A percentile compares a stretch with the other conserved stretches of the same genome.
phyloP scores from a whole-genome alignment of 2,888 invertebrate species.

The Fabriciana adippe region DNA sequence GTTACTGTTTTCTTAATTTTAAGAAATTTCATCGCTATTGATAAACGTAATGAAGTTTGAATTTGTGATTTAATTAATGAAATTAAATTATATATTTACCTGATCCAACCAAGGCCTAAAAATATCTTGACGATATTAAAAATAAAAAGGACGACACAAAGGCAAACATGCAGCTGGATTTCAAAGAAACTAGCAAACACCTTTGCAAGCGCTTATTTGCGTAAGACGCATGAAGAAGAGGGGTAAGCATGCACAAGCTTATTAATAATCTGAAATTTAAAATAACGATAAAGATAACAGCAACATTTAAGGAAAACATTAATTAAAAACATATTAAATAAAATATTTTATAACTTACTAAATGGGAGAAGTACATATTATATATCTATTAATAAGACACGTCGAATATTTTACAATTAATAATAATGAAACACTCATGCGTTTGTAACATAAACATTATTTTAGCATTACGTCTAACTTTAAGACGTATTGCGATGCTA shows the following conservation, averaged over 20 bases:
- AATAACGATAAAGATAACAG: background rate
- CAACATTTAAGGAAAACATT: background rate
- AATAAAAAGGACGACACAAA: conserved; percentile 21
- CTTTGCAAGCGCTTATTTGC: conserved; percentile 3
- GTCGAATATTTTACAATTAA: background rate
- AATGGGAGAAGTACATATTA: no score
- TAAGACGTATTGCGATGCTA: no score
- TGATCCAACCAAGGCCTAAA: background rate
- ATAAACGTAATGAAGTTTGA: no score
- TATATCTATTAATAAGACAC: no score
- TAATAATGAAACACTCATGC: background rate
- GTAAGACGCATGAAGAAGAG: background rate
- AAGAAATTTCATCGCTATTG: no score
- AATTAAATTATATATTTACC: conserved; percentile 2
- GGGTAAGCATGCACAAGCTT: conserved; percentile 16
- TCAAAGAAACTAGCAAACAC: background rate
- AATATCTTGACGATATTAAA: background rate
- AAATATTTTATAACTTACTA: no score
- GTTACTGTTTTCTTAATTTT: no score
- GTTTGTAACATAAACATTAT: background rate
- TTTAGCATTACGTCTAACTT: no score
- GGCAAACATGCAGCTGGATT: conserved; percentile 15
- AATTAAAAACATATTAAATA: no score
- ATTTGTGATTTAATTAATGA: no score
- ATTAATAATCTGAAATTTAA: conserved; percentile 13